phyloP scores from a whole-genome alignment of 2,113 vertebrate species.

The Ornithorhynchus anatinus region DNA sequence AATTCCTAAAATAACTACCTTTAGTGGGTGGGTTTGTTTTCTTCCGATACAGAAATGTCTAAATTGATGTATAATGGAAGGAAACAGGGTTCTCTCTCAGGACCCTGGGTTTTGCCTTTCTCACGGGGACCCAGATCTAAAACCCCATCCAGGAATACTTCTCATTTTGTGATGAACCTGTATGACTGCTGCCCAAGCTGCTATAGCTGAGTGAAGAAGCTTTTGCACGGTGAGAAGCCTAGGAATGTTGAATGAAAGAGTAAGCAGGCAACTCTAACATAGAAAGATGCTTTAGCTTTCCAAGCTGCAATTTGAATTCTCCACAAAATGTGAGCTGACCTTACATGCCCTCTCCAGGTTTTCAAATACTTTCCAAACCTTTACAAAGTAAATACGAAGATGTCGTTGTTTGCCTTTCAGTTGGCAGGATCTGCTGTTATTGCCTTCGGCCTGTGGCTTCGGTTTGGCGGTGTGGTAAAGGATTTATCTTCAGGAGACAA shows the following conservation, averaged over 20 bases:
- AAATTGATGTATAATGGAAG: no score
- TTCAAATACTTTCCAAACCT: fast-evolving
- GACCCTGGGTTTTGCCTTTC: constrained; percentile 4
- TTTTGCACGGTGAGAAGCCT: no score
- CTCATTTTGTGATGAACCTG: not conserved
- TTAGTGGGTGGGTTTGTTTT: not conserved
- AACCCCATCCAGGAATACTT: not conserved
- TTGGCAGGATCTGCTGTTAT: constrained; percentile 89
- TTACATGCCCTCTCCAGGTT: not conserved
- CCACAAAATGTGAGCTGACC: no score
- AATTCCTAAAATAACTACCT: not conserved
- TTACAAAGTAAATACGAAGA: not conserved
- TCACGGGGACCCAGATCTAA: not conserved
- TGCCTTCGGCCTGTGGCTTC: constrained; percentile 91
- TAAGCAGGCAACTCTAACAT: not conserved
- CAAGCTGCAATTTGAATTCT: not conserved
- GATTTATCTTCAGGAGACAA: constrained; percentile 78
- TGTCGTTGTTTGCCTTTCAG: constrained; percentile 69
- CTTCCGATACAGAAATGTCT: not conserved
- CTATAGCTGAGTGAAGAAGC: no score
- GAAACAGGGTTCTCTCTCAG: not conserved
- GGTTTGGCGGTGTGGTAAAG: constrained; percentile 84
- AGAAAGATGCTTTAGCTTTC: not conserved
- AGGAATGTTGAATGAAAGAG: not conserved
- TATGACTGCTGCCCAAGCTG: no score